phyloP scores from a whole-genome alignment of 2,888 invertebrate species.

The Choristoneura rosaceana region DNA sequence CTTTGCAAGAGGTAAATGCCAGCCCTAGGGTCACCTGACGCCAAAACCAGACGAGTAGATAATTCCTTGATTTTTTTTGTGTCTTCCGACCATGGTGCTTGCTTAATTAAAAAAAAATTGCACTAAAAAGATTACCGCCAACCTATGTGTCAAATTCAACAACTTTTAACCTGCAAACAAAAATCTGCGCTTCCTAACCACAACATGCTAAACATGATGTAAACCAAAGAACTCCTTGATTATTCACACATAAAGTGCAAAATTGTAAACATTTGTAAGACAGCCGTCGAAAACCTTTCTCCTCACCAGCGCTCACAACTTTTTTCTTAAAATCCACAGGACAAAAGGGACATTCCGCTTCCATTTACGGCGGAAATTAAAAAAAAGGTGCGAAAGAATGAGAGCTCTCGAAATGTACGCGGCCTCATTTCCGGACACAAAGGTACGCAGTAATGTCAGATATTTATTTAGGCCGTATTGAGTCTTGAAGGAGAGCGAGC shows the following conservation, averaged over 20 bases:
- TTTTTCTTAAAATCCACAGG: background rate
- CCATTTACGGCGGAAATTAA: conserved; percentile 32
- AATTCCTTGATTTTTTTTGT: too few relatives aligned
- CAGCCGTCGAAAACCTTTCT: background rate
- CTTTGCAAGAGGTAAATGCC: too few relatives aligned
- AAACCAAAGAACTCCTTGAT: background rate
- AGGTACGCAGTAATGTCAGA: conserved; percentile 38
- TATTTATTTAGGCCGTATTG: conserved; percentile 40
- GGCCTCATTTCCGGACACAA: conserved; percentile 30
- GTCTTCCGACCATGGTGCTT: too few relatives aligned
- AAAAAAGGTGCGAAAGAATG: conserved; percentile 31
- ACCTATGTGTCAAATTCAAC: too few relatives aligned
- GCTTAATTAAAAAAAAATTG: too few relatives aligned
- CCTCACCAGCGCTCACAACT: background rate
- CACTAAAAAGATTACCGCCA: too few relatives aligned
- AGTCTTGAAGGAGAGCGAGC: conserved; percentile 13
- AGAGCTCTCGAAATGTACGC: conserved; percentile 15
- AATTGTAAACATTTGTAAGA: background rate
- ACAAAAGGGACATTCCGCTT: conserved; percentile 30
- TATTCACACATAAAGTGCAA: background rate
- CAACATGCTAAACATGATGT: background rate
- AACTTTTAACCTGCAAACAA: background rate
- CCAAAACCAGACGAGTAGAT: too few relatives aligned
- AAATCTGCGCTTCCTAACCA: background rate
- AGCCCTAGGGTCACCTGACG: too few relatives aligned